phyloP scores from a whole-genome alignment of 2,797 vertebrate genomes.

The Sitta carolinensis region DNA sequence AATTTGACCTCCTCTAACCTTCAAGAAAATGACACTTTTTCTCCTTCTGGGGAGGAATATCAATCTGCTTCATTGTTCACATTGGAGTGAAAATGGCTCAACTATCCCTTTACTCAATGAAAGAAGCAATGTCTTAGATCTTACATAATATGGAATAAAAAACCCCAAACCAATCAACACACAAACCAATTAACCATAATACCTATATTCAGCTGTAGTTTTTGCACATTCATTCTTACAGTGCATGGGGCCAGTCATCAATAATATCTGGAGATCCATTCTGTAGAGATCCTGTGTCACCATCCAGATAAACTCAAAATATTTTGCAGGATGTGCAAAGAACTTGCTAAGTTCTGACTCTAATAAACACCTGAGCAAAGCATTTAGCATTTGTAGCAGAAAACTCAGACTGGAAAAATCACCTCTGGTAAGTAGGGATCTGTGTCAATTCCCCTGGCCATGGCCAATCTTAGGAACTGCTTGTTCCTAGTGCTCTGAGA shows the following conservation, averaged over 20 bases:
- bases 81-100: not conserved
- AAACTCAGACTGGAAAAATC: not conserved
- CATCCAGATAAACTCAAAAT: not conserved
- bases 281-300: not conserved
- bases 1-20: not conserved
- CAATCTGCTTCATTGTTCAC: not conserved
- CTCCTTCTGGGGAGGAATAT: not conserved
- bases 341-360: not conserved
- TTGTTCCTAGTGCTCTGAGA: not conserved
- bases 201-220: not conserved
- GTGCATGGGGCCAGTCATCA: not conserved
- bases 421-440: not conserved
- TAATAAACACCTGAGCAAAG: not conserved
- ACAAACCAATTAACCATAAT: not conserved
- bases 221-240: not conserved
- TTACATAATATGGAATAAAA: not conserved
- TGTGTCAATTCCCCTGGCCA: not conserved
- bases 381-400: not conserved
- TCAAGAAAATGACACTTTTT: not conserved
- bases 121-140: not conserved
- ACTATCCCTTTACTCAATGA: not conserved
- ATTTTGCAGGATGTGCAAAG: not conserved
- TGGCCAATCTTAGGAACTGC: not conserved
- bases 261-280: not conserved
- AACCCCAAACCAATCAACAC: accelerated